phyloP scores from a whole-genome alignment of 2,888 invertebrate species.

The Nymphalis polychloros region DNA sequence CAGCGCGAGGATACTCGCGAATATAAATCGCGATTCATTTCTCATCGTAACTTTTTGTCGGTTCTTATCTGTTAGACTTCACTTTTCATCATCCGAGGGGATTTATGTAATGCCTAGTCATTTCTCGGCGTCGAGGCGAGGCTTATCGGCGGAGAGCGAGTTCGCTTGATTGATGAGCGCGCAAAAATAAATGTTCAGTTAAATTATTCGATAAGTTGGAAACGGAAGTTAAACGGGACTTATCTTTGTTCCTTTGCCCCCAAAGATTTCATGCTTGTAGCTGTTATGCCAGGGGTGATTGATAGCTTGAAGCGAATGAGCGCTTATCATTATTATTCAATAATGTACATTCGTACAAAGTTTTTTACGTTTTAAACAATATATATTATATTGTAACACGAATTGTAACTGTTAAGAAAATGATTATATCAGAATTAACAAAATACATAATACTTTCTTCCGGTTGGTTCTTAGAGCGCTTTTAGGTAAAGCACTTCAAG shows the following conservation, averaged over 20 bases:
- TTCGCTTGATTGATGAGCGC: slow-evolving; percentile 82
- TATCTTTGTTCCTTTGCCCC: slow-evolving; percentile 80
- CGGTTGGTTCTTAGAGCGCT: too few relatives aligned
- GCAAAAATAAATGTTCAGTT: slow-evolving; percentile 83
- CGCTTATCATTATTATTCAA: slow-evolving; percentile 10
- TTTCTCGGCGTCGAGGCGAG: slow-evolving; percentile 82
- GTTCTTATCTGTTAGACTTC: slow-evolving; percentile 83
- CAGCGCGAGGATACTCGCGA: slow-evolving; percentile 58
- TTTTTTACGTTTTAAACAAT: not conserved
- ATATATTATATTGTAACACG: not conserved
- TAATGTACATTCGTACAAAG: too few relatives aligned
- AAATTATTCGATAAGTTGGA: slow-evolving; percentile 83
- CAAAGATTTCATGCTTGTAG: slow-evolving; percentile 77
- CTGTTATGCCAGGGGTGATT: slow-evolving; percentile 77
- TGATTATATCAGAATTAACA: too few relatives aligned
- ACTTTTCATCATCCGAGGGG: slow-evolving; percentile 83
- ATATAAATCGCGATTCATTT: slow-evolving; percentile 83
- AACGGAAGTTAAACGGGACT: slow-evolving; percentile 83
- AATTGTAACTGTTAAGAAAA: not conserved
- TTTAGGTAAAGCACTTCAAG: too few relatives aligned
- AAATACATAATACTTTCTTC: too few relatives aligned
- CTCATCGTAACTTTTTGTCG: slow-evolving; percentile 83
- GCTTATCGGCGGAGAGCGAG: slow-evolving; percentile 79
- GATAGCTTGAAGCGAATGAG: slow-evolving; percentile 58
- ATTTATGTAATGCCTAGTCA: slow-evolving; percentile 84